Percentiles rank a stretch among this genome's conserved stretches.
Evolutionary conservation across 64 coral and sea anemone genomes (phyloP).

Genomic region (Cladopsammia gracilis): DNA sequence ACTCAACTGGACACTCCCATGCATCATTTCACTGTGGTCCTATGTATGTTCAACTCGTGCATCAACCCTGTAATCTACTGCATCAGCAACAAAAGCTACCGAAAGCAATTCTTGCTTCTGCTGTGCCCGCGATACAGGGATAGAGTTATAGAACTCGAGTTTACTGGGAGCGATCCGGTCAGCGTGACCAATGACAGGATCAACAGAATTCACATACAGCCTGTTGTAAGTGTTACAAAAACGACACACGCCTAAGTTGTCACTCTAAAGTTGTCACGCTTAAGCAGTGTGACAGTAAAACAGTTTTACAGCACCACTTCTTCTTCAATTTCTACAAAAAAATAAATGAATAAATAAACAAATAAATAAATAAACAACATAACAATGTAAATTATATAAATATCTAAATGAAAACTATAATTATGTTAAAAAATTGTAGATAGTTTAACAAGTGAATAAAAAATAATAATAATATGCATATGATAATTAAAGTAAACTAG

Average conservation of each 20-base stretch:
- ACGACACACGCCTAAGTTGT: background rate
- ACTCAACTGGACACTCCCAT: constrained; percentile 69
- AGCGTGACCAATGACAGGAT: background rate
- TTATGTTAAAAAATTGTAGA: too few species aligned
- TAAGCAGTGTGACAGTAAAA: too few species aligned
- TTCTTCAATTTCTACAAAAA: too few species aligned
- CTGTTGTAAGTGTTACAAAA: background rate
- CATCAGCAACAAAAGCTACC: constrained; percentile 73
- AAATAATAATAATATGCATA: too few species aligned
- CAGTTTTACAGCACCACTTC: too few species aligned
- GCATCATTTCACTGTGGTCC: constrained; percentile 83
- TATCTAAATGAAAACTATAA: too few species aligned
- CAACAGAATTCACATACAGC: background rate
- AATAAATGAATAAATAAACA: too few species aligned
- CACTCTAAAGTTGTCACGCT: background rate
- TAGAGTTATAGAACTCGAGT: constrained; percentile 15
- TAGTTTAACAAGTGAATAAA: too few species aligned
- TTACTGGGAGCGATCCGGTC: background rate
- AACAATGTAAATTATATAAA: too few species aligned
- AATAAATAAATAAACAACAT: too few species aligned
- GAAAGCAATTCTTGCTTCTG: constrained; percentile 53
- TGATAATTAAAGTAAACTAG: too few species aligned
- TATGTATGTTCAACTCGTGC: constrained; percentile 93
- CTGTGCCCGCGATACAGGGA: constrained; percentile 69
- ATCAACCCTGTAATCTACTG: constrained; percentile 93